Percentiles rank a stretch among this genome's conserved stretches.
Conservation (phyloP, 1,140 invertebrate genomes). For the Listronotus oregonensis region DNA sequence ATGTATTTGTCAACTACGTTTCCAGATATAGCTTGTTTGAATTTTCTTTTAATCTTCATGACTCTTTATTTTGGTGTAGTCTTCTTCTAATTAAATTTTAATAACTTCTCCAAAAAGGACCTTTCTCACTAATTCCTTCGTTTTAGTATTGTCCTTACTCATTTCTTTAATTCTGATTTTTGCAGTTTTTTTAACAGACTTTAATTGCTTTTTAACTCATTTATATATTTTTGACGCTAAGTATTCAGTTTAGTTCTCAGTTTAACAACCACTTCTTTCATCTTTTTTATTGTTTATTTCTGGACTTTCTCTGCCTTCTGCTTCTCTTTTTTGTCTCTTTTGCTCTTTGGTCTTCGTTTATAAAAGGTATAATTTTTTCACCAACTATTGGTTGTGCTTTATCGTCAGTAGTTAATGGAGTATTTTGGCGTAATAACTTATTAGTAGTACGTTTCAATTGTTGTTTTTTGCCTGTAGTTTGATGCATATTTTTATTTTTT, state of each 20-base stretch:
- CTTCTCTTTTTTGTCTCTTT: conserved; percentile 39
- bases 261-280: background rate
- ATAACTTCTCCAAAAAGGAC: conserved; percentile 44
- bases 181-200: conserved; percentile 34
- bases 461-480: too few relatives aligned
- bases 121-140: conserved; percentile 18
- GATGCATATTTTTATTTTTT: too few relatives aligned
- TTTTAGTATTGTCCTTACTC: background rate
- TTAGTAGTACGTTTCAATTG: too few relatives aligned
- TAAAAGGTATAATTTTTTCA: too few relatives aligned
- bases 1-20: conserved; percentile 38
- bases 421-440: too few relatives aligned
- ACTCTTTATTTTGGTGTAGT: conserved; percentile 34
- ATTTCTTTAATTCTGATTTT: conserved; percentile 34
- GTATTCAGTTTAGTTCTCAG: conserved; percentile 39
- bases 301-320: conserved; percentile 34
- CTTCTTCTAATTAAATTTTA: conserved; percentile 40
- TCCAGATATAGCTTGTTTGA: conserved; percentile 34
- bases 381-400: too few relatives aligned
- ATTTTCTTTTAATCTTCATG: conserved; percentile 36
- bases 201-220: conserved; percentile 35
- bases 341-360: conserved; percentile 22
- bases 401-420: too few relatives aligned
- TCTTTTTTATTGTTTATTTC: conserved; percentile 37
- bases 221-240: conserved; percentile 42